Evolutionary conservation across 2,888 invertebrate genomes (phyloP), one percentile per base, ranked within the genome.

Genomic region (Girardia tigrina): DNA sequence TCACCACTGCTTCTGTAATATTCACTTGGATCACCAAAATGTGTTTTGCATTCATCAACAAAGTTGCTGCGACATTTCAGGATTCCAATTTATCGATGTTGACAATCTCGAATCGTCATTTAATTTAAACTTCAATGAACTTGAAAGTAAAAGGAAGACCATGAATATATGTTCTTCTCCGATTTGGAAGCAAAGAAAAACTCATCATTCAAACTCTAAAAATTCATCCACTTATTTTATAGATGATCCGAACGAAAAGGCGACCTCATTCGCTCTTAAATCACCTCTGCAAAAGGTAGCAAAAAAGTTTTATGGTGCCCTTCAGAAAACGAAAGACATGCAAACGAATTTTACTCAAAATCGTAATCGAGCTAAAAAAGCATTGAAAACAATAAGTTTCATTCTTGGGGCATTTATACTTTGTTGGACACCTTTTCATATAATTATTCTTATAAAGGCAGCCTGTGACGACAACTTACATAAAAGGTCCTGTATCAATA

Each of bases 351-450:
- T 56, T 56, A 56, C 56, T 56, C 56, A 56, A 56, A 56, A 56
- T 56, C 56, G 56, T 86, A 99, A 98, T 84, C 88, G 98, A 80
- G 98, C 98, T 0, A 88, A 95, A 75, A 99, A 99, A 86, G 98
- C 98, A 26, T 90, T 98, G 82, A 88, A 95, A 80, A 98, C 98
- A 77, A 98, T 99, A 83, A 95, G 95, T 12, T 94, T 99, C 84
- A 99, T 98, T 82, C 86, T 98, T 81, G 98, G 98, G 69, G 95
- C 95, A 70, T 99, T 84, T 78, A 94, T 98, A 26, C 89, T 94
- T 78, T 97, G 98, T 84, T 99, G 98, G 98, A 98, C 98, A 29
- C 98, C 98, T 0, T 99, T 95, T 85, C 98, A 99, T 84, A 88
- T 99, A 76, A 86, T 97, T 80, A 94, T 95, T 6, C 88, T 97